phyloP scores from a whole-genome alignment of 92 coral and sea anemone species.

The Phenganax subtilis region DNA sequence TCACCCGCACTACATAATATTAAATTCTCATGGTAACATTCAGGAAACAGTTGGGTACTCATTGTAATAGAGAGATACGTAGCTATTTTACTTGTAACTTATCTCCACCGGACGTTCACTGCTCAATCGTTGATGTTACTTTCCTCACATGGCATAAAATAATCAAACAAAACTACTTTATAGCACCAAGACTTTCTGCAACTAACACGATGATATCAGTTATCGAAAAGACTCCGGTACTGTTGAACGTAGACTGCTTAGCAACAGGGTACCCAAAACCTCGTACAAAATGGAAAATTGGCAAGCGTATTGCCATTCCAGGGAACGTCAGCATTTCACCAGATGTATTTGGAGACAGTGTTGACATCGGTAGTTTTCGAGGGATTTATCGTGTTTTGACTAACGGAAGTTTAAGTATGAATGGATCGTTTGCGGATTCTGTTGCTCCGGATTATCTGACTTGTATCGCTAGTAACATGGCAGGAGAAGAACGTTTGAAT shows the following conservation, averaged over 20 bases:
- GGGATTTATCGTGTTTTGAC: slow-evolving; percentile 1
- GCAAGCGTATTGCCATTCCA: not conserved
- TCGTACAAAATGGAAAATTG: not conserved
- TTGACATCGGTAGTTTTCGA: not conserved
- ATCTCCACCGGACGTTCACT: too few species aligned
- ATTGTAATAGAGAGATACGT: too few species aligned
- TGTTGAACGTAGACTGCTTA: not conserved
- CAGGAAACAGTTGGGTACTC: too few species aligned
- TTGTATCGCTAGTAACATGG: not conserved
- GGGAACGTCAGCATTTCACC: not conserved
- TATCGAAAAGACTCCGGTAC: not conserved
- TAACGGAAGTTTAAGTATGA: not conserved
- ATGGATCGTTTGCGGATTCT: not conserved
- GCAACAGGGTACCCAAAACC: slow-evolving; percentile 2
- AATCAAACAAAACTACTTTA: not conserved
- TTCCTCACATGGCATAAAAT: too few species aligned
- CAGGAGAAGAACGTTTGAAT: not conserved
- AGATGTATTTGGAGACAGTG: not conserved
- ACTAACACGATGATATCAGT: not conserved
- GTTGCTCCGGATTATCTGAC: not conserved
- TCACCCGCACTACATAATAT: too few species aligned
- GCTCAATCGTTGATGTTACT: too few species aligned
- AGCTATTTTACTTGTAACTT: too few species aligned
- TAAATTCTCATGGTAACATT: too few species aligned
- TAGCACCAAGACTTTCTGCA: not conserved